phyloP scores from a whole-genome alignment of 2,888 invertebrate genomes.

The Lycophotia porphyrea region DNA sequence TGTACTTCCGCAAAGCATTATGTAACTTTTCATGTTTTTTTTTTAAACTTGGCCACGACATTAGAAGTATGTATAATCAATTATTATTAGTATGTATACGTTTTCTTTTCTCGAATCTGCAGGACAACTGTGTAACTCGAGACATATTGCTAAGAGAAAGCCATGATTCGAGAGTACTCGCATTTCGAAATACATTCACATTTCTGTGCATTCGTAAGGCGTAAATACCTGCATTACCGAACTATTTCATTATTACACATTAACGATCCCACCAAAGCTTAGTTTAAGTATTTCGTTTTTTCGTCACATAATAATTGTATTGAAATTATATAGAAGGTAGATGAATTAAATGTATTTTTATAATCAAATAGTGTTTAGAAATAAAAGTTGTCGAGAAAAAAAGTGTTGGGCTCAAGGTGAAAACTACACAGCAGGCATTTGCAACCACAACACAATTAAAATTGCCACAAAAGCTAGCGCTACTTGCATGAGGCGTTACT shows the following conservation, averaged over 20 bases:
- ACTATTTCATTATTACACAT: conserved; percentile 79
- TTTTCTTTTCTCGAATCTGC: conserved; percentile 47
- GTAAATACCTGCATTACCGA: conserved; percentile 77
- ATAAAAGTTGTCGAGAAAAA: conserved; percentile 55
- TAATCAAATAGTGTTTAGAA: conserved; percentile 61
- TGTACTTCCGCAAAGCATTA: conserved; percentile 62
- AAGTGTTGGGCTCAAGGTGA: conserved; percentile 41
- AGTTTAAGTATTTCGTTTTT: conserved; percentile 86
- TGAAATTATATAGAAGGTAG: conserved; percentile 73
- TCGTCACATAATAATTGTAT: conserved; percentile 75
- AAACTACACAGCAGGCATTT: background rate
- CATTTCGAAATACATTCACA: conserved; percentile 63
- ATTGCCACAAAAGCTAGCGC: background rate
- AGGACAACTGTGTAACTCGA: conserved; percentile 34
- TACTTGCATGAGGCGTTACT: background rate
- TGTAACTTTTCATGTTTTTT: conserved; percentile 43
- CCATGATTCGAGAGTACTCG: conserved; percentile 53
- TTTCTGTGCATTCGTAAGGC: conserved; percentile 59
- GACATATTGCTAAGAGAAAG: conserved; percentile 50
- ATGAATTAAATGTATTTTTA: conserved; percentile 74
- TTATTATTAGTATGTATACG: conserved; percentile 48
- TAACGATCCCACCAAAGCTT: conserved; percentile 90
- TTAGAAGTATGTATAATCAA: conserved; percentile 57
- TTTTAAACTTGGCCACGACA: conserved; percentile 55
- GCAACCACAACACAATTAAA: conserved; percentile 6